These are phyloP conservation scores for Synergus gifuensis DNA, from an alignment of 2,888 invertebrate species.

Conservation along the genomic window DNA sequence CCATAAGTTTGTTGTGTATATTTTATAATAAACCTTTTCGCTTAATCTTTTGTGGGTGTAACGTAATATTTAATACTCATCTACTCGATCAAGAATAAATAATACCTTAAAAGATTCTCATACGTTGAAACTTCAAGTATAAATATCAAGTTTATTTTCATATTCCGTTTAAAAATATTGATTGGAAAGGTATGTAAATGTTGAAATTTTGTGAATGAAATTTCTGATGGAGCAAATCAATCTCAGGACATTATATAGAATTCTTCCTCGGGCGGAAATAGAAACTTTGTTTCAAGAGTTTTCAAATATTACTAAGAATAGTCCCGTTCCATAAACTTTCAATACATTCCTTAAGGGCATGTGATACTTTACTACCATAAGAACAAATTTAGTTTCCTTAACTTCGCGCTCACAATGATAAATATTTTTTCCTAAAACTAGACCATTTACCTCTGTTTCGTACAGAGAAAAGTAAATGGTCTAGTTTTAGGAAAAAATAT, in stretches of 20 bases:
- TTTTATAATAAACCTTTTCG: background rate
- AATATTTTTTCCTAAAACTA: too few relatives aligned
- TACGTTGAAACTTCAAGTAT: background rate
- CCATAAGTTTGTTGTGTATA: background rate
- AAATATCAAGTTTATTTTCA: background rate
- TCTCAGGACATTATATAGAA: background rate
- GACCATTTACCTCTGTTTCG: too few relatives aligned
- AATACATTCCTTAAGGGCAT: background rate
- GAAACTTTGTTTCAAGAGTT: background rate
- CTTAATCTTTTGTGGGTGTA: background rate
- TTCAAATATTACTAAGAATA: background rate
- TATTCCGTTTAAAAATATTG: background rate
- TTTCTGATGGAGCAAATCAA: background rate
- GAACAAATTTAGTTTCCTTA: too few relatives aligned
- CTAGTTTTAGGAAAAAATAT: too few relatives aligned
- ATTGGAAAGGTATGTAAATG: too few relatives aligned
- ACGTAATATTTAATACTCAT: background rate
- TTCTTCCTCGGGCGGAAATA: background rate
- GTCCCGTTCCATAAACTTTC: background rate
- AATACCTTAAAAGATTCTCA: background rate
- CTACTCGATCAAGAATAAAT: background rate
- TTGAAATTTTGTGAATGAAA: background rate
- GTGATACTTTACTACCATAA: too few relatives aligned
- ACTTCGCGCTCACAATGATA: too few relatives aligned
- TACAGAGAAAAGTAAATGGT: too few relatives aligned